Conservation (phyloP, 2,797 vertebrate species). For the Prionace glauca region DNA sequence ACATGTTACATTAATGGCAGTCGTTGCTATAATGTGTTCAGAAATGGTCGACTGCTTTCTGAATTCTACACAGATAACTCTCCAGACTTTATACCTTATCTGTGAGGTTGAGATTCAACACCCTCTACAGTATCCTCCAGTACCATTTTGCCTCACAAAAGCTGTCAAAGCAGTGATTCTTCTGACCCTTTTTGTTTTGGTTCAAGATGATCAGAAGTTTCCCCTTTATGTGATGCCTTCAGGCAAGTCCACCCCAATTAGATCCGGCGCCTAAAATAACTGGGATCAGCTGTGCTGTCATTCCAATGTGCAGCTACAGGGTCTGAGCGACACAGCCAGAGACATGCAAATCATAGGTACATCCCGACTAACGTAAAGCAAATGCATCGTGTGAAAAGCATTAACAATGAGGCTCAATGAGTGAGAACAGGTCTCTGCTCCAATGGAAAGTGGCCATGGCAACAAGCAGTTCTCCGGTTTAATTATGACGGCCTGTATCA, state of each 20-base stretch:
- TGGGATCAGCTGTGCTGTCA: neutral
- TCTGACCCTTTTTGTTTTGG: neutral
- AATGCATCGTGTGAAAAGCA: neutral
- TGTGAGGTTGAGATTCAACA: neutral
- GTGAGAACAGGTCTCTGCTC: neutral
- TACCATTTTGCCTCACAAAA: neutral
- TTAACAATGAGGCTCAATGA: neutral
- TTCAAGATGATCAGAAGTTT: neutral
- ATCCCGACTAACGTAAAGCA: neutral
- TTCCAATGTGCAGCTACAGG: neutral
- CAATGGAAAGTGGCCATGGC: neutral
- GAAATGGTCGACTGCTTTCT: neutral
- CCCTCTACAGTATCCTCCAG: neutral
- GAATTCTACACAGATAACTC: neutral
- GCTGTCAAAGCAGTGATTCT: neutral
- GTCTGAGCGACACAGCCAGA: neutral
- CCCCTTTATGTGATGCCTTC: neutral
- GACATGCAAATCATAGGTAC: neutral
- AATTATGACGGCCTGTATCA: neutral
- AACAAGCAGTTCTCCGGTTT: neutral
- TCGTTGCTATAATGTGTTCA: neutral
- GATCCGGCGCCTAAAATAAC: neutral
- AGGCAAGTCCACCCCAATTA: neutral
- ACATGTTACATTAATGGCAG: neutral
- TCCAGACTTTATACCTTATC: neutral